Percentiles rank a stretch among this genome's conserved stretches.
phyloP scores from a whole-genome alignment of 1,140 invertebrate species.

The Saccostrea glomerata region DNA sequence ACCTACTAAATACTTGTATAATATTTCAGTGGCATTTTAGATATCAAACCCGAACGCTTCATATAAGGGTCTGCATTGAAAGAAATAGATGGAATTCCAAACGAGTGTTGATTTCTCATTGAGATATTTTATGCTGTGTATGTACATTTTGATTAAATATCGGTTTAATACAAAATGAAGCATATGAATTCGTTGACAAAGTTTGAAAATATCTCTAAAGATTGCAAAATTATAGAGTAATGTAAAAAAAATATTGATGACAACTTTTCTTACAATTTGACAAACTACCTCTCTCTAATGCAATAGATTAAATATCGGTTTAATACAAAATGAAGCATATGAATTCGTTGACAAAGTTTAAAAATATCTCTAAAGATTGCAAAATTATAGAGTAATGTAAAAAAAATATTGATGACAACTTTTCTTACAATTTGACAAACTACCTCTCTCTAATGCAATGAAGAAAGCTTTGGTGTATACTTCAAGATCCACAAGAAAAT shows the following conservation, averaged over 20 bases:
- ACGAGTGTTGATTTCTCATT: not conserved
- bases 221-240: not conserved
- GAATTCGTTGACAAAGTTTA: not conserved
- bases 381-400: not conserved
- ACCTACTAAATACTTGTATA: not conserved
- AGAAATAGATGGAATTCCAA: not conserved
- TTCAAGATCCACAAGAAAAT: too few relatives aligned
- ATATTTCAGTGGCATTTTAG: slow-evolving; percentile 3
- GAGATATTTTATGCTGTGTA: not conserved
- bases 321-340: not conserved
- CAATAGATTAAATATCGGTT: not conserved
- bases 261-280: not conserved
- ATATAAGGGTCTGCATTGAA: not conserved
- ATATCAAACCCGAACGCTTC: not conserved
- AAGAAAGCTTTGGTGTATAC: too few relatives aligned
- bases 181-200: not conserved
- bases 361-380: not conserved
- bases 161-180: not conserved
- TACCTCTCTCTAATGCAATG: not conserved
- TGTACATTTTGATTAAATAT: not conserved
- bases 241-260: not conserved
- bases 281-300: not conserved
- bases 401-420: not conserved
- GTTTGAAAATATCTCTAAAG: not conserved
- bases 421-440: not conserved